These are phyloP conservation scores for Ifrita kowaldi DNA, from an alignment of 2,113 vertebrate species.

Conservation along the genomic window DNA sequence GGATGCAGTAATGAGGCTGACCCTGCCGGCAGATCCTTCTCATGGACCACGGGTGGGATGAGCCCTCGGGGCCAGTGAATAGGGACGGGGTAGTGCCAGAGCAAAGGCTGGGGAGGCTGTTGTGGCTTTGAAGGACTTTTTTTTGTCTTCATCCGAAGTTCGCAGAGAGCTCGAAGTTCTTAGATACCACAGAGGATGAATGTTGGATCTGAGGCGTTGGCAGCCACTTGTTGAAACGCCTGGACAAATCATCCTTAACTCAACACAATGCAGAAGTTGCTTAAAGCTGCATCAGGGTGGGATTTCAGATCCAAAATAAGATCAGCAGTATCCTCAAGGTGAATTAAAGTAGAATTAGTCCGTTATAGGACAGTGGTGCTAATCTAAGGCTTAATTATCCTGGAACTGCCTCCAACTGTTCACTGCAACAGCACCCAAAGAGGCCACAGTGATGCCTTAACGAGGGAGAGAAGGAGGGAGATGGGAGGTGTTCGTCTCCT, in stretches of 20 bases:
- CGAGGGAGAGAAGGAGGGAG: neutral
- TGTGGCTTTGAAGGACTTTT: neutral
- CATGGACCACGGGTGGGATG: neutral
- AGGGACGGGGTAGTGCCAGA: neutral
- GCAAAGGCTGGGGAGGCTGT: neutral
- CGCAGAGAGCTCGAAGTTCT: neutral
- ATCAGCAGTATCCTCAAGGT: neutral
- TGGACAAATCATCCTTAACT: neutral
- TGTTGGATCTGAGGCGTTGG: accelerated
- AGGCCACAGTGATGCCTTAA: accelerated
- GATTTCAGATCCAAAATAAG: neutral
- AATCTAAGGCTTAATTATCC: neutral
- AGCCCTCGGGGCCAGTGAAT: accelerated
- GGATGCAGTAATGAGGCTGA: neutral
- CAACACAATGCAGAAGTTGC: neutral
- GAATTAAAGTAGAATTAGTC: neutral
- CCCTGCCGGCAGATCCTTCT: neutral
- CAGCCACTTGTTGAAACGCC: neutral
- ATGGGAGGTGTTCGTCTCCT: accelerated
- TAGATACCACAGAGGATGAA: neutral
- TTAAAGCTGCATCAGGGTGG: neutral
- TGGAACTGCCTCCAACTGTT: neutral
- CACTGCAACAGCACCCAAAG: neutral
- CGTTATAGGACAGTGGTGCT: neutral
- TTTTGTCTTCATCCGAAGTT: neutral